A percentile compares a stretch with the other conserved stretches of the same genome.
Evolutionary conservation across 2,888 invertebrate genomes (phyloP).

Genomic region (Baronia brevicornis): DNA sequence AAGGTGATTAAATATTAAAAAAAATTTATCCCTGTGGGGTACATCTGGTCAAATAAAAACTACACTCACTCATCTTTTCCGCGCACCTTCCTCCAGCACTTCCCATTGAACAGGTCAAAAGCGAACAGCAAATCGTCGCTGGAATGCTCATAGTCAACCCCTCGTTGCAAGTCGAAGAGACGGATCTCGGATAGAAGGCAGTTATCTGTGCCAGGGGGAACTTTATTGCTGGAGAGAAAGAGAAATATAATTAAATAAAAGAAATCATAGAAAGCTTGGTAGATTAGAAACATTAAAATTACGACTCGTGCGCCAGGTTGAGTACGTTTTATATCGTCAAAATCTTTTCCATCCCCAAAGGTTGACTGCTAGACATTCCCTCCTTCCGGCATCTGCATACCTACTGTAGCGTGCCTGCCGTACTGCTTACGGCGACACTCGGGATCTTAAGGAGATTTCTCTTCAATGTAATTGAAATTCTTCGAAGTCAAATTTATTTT

Average conservation of each 20-base stretch:
- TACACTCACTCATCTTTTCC: constrained; percentile 41
- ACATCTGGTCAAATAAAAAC: constrained; percentile 20
- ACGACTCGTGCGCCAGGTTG: too few species aligned
- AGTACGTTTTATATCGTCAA: too few species aligned
- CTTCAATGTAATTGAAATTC: too few species aligned
- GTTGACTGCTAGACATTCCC: too few species aligned
- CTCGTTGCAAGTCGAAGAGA: constrained; percentile 82
- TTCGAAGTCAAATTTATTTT: too few species aligned
- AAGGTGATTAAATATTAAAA: not conserved
- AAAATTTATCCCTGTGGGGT: not conserved
- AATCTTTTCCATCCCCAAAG: too few species aligned
- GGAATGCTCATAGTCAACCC: constrained; percentile 83
- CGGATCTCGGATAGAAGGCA: constrained; percentile 87
- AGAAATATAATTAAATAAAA: constrained; percentile 7
- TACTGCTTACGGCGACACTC: too few species aligned
- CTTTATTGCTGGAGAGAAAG: constrained; percentile 37
- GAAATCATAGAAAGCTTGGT: too few species aligned
- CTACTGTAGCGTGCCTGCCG: too few species aligned
- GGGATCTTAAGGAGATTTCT: too few species aligned
- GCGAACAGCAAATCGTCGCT: constrained; percentile 83
- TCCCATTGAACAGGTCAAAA: constrained; percentile 85
- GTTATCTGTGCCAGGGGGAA: constrained; percentile 67
- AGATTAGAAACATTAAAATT: too few species aligned
- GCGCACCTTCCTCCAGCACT: constrained; percentile 72
- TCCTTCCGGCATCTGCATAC: too few species aligned